A percentile compares a stretch with the other conserved stretches of the same genome.
phyloP scores from a whole-genome alignment of 2,888 invertebrate species.

The Clitarchus hookeri region DNA sequence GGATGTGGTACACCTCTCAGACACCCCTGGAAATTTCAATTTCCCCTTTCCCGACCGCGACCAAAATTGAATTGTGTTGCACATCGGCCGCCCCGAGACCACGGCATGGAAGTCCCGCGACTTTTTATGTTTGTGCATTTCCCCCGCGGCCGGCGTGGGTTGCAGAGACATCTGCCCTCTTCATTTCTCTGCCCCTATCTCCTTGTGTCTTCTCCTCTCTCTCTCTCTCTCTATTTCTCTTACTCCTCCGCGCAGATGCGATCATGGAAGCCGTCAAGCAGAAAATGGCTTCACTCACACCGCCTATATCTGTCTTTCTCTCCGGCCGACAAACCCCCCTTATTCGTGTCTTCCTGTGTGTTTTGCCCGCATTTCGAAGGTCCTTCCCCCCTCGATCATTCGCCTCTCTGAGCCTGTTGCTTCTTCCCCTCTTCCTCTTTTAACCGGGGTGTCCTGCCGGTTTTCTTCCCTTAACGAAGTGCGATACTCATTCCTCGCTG shows the following conservation, averaged over 20 bases:
- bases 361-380: background rate
- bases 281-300: conserved; percentile 26
- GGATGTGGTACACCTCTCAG: too few species aligned
- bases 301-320: conserved; percentile 10
- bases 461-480: background rate
- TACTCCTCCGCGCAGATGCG: background rate
- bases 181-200: background rate
- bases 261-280: conserved; percentile 25
- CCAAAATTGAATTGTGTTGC: background rate
- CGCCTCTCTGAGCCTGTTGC: background rate
- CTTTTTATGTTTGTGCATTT: background rate
- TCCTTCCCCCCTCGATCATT: background rate
- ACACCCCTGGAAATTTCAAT: background rate
- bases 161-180: background rate
- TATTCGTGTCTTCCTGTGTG: background rate
- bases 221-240: background rate
- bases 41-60: background rate
- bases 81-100: background rate
- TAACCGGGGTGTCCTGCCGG: background rate
- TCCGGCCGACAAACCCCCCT: background rate
- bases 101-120: background rate
- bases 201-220: background rate
- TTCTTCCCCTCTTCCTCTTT: background rate
- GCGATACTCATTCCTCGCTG: background rate
- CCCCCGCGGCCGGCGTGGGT: background rate